Conservation (phyloP, 30 jellyfish, hydroid and myxozoan genomes). For the Rhopilema esculentum region DNA sequence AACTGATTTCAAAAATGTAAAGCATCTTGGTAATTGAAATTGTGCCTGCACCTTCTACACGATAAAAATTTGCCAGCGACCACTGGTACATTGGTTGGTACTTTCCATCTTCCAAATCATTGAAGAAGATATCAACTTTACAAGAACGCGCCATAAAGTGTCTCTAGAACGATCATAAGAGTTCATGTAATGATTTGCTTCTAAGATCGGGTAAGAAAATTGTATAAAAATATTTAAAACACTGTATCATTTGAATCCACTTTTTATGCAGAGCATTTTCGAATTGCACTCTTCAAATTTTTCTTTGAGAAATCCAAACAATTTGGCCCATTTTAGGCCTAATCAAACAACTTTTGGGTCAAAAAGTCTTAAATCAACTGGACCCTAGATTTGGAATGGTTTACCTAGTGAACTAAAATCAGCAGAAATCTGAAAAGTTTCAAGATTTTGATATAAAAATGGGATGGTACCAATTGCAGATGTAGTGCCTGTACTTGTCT, state of each 20-base stretch:
- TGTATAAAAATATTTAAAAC: not conserved
- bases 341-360: not conserved
- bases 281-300: conserved; percentile 3
- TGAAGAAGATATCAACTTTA: not conserved
- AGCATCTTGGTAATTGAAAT: too few species aligned
- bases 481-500: too few species aligned
- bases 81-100: not conserved
- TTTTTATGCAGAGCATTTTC: conserved; percentile 28
- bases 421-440: not conserved
- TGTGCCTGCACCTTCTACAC: too few species aligned
- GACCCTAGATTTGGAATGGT: not conserved
- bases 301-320: not conserved
- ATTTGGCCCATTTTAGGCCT: not conserved
- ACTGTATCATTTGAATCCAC: conserved; percentile 1
- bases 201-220: not conserved
- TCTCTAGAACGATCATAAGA: not conserved
- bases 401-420: not conserved
- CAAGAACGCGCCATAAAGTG: conserved; percentile 10
- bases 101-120: not conserved
- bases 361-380: not conserved
- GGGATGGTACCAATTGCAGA: too few species aligned
- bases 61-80: too few species aligned
- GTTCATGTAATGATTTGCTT: not conserved
- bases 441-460: too few species aligned
- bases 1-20: too few species aligned